Evolutionary conservation across 2,113 vertebrate genomes (phyloP).

Genomic region (Ascaphus truei): DNA sequence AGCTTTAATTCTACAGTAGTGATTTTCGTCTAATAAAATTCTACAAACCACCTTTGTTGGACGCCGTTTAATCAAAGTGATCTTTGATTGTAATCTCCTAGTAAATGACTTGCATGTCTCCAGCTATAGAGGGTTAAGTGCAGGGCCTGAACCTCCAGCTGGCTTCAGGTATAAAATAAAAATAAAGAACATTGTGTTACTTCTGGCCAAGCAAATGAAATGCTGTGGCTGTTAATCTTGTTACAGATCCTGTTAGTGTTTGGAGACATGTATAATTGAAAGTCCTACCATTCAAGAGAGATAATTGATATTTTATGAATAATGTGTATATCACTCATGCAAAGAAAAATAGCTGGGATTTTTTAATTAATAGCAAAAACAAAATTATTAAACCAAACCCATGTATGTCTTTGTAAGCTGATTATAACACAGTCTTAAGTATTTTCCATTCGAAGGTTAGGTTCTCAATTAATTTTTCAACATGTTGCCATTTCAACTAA

Average conservation of each 20-base stretch:
- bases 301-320: slow-evolving; percentile 44
- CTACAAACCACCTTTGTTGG: slow-evolving; percentile 13
- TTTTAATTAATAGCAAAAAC: slow-evolving; percentile 46
- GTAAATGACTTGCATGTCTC: slow-evolving; percentile 12
- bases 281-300: slow-evolving; percentile 47
- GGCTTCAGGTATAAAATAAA: slow-evolving; percentile 5
- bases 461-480: slow-evolving; percentile 67
- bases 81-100: slow-evolving; percentile 11
- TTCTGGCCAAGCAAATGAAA: slow-evolving; percentile 39
- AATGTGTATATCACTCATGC: slow-evolving; percentile 43
- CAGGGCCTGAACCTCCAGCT: background rate
- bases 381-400: slow-evolving; percentile 50
- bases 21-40: no score
- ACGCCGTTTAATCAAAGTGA: slow-evolving; percentile 10
- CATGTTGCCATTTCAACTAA: slow-evolving; percentile 51
- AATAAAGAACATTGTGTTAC: slow-evolving; percentile 46
- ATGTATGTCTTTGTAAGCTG: slow-evolving; percentile 46
- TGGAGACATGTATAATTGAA: slow-evolving; percentile 51
- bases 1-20: slow-evolving; percentile 17
- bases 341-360: slow-evolving; percentile 45
- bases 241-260: slow-evolving; percentile 51
- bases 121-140: slow-evolving; percentile 12
- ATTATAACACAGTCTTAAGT: slow-evolving; percentile 49
- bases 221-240: slow-evolving; percentile 52
- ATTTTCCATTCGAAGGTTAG: slow-evolving; percentile 67